Evolutionary conservation across 1,140 invertebrate genomes (phyloP), one percentile per base, ranked within the genome.

Genomic region (Polyergus mexicanus): DNA sequence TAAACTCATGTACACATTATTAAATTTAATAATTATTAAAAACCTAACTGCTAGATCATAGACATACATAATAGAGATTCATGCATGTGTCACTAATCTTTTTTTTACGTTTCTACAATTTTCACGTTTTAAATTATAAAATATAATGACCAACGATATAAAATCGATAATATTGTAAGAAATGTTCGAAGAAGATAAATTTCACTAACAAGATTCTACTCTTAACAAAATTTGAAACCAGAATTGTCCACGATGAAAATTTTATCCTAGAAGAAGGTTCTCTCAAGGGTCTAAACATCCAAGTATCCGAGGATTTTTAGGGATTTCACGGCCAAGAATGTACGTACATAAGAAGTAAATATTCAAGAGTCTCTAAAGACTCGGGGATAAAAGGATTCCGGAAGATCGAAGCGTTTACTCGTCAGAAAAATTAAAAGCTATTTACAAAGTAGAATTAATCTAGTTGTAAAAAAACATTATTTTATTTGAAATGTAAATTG

Each of bases 191-290:
- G 5, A 25, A 58, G 19, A 25, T 25, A 11, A 74, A 56, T 58
- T 54, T n/a, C n/a, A 74, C 71, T 74, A 74, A 74, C 71, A 74
- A 2, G 32, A 16, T 74, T 74, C 6, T 58, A 74, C 19, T 74
- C 32, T 74, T 74, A 74, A 56, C 19, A 3, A 10, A 58, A 74
- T 74, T 71, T 71, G 3, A 16, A 2, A 25, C 2, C 10, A n/a
- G 51, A 56, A n/a, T 54, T 74, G 10, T 74, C 54, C 51, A 38
- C 8, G 32, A 74, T 38, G 32, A 58, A 74, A 74, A 41, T 41
- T 58, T 74, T 58, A 58, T 58, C n/a, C 32, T n/a, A 58, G 35
- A 74, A 58, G 11, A 58, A 58, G n/a, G 11, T 56, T 58, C 3
- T 58, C 3, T 32, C 32, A 25, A 58, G 54, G n/a, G 8, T 72